Conservation (phyloP, 1,140 invertebrate genomes). For the Elymnias hypermnestra region DNA sequence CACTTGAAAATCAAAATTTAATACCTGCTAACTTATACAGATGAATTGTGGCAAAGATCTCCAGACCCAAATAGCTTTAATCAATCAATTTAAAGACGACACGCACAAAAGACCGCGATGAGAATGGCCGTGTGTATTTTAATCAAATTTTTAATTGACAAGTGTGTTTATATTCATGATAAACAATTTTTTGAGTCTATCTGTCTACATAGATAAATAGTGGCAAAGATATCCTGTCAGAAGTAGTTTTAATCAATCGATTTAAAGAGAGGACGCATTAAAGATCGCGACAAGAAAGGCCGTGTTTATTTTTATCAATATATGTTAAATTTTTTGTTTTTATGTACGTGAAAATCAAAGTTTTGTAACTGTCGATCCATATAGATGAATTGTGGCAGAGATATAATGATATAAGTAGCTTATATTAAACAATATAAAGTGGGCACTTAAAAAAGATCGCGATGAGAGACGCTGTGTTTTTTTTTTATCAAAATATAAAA, state of each 20-base stretch:
- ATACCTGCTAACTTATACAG: background rate
- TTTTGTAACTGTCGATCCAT: background rate
- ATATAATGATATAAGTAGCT: no score
- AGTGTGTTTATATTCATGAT: conserved; percentile 18
- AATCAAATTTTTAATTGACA: conserved; percentile 35
- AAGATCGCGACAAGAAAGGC: conserved; percentile 25
- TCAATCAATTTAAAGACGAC: no score
- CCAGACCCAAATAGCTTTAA: no score
- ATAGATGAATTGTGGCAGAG: no score
- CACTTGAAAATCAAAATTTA: conserved; percentile 1
- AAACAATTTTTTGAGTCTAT: background rate
- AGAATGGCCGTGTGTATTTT: conserved; percentile 36
- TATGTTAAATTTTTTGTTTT: conserved; percentile 29
- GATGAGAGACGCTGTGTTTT: conserved; percentile 36
- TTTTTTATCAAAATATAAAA: no score
- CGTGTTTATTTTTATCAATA: conserved; percentile 35
- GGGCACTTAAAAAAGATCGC: no score
- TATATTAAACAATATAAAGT: no score
- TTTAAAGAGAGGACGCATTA: no score
- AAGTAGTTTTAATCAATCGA: no score
- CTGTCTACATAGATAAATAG: background rate
- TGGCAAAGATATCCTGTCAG: no score
- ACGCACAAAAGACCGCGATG: background rate
- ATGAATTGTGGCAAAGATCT: no score
- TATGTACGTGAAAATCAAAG: conserved; percentile 10